A percentile compares a stretch with the other conserved stretches of the same genome.
These are phyloP conservation scores for Pseudomyrmex gracilis DNA, from an alignment of 1,140 invertebrate species.

Conservation along the genomic window DNA sequence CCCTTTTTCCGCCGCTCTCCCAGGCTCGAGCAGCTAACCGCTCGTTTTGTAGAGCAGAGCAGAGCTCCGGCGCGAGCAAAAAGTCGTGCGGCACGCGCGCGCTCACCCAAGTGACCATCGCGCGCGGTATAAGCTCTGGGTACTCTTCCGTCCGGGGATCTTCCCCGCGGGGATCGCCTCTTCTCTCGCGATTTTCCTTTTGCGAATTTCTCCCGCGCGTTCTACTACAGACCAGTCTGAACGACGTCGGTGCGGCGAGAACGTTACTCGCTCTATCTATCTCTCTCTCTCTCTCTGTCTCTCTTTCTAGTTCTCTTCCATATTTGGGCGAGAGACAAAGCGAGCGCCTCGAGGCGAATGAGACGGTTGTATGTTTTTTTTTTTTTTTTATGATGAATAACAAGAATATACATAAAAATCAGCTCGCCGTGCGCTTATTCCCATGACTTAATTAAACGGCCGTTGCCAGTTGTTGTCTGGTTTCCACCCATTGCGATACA, in stretches of 20 bases:
- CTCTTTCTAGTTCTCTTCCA: neutral
- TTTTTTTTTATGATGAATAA: conserved; percentile 53
- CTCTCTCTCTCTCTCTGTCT: too few species aligned
- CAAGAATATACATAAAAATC: conserved; percentile 17
- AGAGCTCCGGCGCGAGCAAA: conserved; percentile 20
- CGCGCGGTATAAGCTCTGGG: conserved; percentile 1
- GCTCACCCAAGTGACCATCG: conserved; percentile 47
- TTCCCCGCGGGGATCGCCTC: neutral
- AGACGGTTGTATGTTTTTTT: conserved; percentile 50
- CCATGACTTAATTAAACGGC: conserved; percentile 16
- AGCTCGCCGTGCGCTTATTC: conserved; percentile 12
- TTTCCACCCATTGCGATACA: neutral
- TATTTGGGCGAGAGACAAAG: conserved; percentile 6
- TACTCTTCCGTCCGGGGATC: conserved; percentile 28
- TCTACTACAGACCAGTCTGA: conserved; percentile 49
- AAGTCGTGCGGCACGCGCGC: conserved; percentile 31
- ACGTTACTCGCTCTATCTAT: neutral
- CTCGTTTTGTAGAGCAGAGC: conserved; percentile 31
- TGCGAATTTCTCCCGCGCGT: conserved; percentile 63
- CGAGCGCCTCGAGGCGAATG: neutral
- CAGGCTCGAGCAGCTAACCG: neutral
- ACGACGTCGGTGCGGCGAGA: neutral
- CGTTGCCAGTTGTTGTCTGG: neutral
- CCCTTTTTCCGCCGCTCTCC: conserved; percentile 62
- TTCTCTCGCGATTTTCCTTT: conserved; percentile 67